These are phyloP conservation scores for Anoplopoma fimbria DNA, from an alignment of 2,113 vertebrate species.

Conservation along the genomic window DNA sequence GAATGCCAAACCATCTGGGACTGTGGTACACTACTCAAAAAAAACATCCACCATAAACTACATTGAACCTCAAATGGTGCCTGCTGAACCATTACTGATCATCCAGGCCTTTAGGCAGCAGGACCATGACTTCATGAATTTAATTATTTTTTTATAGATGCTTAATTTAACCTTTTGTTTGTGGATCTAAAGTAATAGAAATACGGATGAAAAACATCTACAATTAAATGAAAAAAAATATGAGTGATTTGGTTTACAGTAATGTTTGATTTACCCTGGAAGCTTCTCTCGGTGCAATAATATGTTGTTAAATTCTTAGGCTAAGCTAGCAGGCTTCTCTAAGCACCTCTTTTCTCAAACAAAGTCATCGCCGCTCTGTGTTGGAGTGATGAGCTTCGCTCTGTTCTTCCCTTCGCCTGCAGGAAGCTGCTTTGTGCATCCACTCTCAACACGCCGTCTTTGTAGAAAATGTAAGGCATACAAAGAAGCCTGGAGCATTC, in stretches of 20 bases:
- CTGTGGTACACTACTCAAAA: not conserved
- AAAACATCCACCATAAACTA: too few relatives aligned
- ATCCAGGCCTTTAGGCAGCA: not conserved
- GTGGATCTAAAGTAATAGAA: conserved; percentile 10
- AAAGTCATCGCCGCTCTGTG: conserved; percentile 42
- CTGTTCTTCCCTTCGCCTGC: conserved; percentile 50
- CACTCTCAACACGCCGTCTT: conserved; percentile 35
- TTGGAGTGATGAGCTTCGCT: conserved; percentile 40
- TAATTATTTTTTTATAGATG: not conserved
- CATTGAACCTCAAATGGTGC: not conserved
- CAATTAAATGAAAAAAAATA: not conserved
- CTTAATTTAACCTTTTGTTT: conserved; percentile 3
- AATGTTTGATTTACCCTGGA: conserved; percentile 30
- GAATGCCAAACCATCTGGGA: not conserved
- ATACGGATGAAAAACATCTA: not conserved
- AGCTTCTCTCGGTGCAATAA: conserved; percentile 17
- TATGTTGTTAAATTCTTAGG: conserved; percentile 32
- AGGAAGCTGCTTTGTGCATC: conserved; percentile 55
- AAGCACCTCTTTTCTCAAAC: conserved; percentile 47
- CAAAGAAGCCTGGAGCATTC: conserved; percentile 48
- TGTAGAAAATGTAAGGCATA: conserved; percentile 42
- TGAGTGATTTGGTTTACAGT: conserved; percentile 33
- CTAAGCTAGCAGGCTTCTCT: conserved; percentile 59
- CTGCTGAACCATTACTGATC: conserved; percentile 8
- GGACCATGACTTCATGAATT: not conserved